Evolutionary conservation across 1,140 invertebrate genomes (phyloP).

Genomic region (Ceratosolen solmsi): DNA sequence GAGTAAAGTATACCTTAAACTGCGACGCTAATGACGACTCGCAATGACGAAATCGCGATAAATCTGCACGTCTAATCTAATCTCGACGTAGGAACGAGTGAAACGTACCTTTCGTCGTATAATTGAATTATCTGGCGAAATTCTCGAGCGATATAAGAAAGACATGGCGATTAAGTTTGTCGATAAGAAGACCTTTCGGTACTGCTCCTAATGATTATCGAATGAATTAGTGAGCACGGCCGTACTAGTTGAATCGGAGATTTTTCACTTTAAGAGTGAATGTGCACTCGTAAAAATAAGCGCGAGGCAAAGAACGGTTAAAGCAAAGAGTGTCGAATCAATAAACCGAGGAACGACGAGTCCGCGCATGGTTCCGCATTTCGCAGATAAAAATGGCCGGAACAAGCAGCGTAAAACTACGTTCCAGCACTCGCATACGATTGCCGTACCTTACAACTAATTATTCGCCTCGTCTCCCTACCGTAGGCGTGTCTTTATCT

Average conservation of each 20-base stretch:
- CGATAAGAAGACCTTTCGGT: neutral
- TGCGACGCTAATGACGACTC: neutral
- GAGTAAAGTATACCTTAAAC: slow-evolving; percentile 16
- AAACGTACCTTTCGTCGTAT: neutral
- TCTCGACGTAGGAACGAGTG: neutral
- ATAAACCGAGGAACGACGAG: slow-evolving; percentile 13
- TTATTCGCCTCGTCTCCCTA: neutral
- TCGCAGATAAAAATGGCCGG: slow-evolving; percentile 20
- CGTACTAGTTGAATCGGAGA: neutral
- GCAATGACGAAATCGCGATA: slow-evolving; percentile 31
- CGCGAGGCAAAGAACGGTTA: slow-evolving; percentile 4
- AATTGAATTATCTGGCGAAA: neutral
- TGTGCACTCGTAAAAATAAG: slow-evolving; percentile 10
- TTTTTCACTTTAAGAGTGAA: neutral
- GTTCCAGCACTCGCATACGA: neutral
- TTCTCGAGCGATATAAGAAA: neutral
- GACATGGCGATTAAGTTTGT: neutral
- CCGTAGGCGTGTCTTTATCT: neutral
- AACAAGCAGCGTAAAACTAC: neutral
- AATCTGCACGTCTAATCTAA: slow-evolving; percentile 30
- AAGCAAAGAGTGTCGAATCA: slow-evolving; percentile 24
- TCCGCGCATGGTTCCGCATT: slow-evolving; percentile 22
- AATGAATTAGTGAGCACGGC: too few relatives aligned
- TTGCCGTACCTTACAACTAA: neutral
- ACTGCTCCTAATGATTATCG: too few relatives aligned